phyloP scores from a whole-genome alignment of 2,797 vertebrate species.

The Molossus molossus region DNA sequence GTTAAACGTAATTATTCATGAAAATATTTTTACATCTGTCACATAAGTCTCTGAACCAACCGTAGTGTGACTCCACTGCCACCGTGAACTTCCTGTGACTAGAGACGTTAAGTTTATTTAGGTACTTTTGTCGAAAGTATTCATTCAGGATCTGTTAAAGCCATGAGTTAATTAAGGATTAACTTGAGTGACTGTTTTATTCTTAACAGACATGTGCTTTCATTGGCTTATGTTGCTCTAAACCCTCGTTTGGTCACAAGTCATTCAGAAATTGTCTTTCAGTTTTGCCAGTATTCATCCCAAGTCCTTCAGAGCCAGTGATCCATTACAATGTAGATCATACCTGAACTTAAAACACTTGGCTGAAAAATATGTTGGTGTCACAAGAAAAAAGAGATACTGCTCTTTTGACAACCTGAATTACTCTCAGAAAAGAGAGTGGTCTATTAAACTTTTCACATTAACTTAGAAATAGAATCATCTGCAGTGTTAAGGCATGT shows the following conservation, averaged over 20 bases:
- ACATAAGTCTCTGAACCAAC: not conserved
- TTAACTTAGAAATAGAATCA: not conserved
- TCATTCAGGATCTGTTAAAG: not conserved
- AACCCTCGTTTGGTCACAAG: not conserved
- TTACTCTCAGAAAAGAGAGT: not conserved
- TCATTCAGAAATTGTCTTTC: not conserved
- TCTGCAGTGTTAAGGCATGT: not conserved
- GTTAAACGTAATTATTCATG: not conserved
- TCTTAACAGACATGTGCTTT: not conserved
- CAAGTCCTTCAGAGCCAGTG: slow-evolving; percentile 43
- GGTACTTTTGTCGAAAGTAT: not conserved
- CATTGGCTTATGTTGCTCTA: not conserved
- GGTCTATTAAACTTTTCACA: not conserved
- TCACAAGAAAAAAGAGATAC: not conserved
- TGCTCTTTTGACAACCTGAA: not conserved
- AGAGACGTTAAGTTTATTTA: not conserved
- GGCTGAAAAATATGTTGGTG: not conserved
- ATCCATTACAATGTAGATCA: slow-evolving; percentile 25
- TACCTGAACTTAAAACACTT: slow-evolving; percentile 12
- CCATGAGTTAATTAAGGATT: slow-evolving; percentile 1
- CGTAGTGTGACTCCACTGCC: not conserved
- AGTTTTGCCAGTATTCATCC: slow-evolving; percentile 9
- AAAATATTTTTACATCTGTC: slow-evolving; percentile 36
- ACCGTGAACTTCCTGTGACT: slow-evolving; percentile 8
- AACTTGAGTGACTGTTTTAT: slow-evolving; percentile 10